Evolutionary conservation across 2,888 invertebrate genomes (phyloP), one percentile per base, ranked within the genome.

Genomic region (Synanthedon andrenaeformis): DNA sequence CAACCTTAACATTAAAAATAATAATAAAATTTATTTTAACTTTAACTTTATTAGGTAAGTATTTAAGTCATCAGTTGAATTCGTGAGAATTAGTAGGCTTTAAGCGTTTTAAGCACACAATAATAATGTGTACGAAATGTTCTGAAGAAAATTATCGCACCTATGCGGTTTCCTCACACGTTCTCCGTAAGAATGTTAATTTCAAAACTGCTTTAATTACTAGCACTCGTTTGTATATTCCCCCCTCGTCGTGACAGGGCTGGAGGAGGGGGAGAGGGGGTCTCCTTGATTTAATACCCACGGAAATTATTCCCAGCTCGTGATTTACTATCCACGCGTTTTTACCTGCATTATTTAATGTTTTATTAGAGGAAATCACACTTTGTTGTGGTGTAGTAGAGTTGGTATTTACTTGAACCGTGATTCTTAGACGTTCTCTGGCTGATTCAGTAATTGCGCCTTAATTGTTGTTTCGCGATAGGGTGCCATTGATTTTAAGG

Each of bases 251-350:
- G 17, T 35, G 8, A 35, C 2, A 10, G 35, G 6, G 8, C 8
- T 1, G 23, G 23, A 4, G 23, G 41, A 17, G 42, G 45, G 35
- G 35, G 41, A 13, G 51, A 11, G 45, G 55, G 53, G 51, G 52
- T 54, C 55, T 57, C 57, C 65, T 59, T 63, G 67, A 68, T 70
- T 79, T 76, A 76, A 67, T 66, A 64, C 57, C 66, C 60, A 57
- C 62, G 70, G 70, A 73, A 78, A 82, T 80, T 79, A 78, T 81
- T 73, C 76, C 71, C 74, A 64, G 65, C 65, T 65, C 67, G 69
- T 81, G 79, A 82, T 82, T 79, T 79, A 82, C 71, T 66, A 66
- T 68, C 62, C 58, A 58, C 64, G 65, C 65, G 66, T 74, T 79
- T 79, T 76, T 74, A 76, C 77, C 74, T 77, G 74, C 66, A 72